Evolutionary conservation across 1,140 invertebrate genomes (phyloP), one percentile per base, ranked within the genome.

Genomic region (Sweltsa coloradensis): DNA sequence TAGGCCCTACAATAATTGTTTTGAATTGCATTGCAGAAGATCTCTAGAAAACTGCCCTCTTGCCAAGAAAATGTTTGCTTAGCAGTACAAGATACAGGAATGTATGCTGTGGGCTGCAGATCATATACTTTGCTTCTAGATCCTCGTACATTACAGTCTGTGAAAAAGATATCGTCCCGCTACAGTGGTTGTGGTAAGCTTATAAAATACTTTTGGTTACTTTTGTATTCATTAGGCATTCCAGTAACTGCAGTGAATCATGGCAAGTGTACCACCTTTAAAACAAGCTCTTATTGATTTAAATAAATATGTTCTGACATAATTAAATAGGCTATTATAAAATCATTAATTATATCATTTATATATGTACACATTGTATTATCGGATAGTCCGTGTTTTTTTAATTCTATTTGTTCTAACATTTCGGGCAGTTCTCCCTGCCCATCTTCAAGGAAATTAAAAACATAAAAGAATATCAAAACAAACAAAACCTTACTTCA

Each of bases 31-130:
- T n/a, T n/a, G n/a, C n/a, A 89, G 72, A 89, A 83, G 58, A 74
- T 87, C 56, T 89, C 86, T 3, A 70, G 84, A 52, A 91, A 90
- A 64, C 68, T 96, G 51, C 86, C 85, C 2, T 88, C 88, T 54
- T 82, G 80, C 52, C 82, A 89, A 63, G 93, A 97, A 65, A 91
- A 94, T 66, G 91, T 95, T 1, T 96, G 92, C 63, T 74, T 96
- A 55, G 82, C 89, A 27, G 81, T 83, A 26, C 82, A 90, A 61
- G 81, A 85, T 51, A 78, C 79, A 56, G 85, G 84, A n/a, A 46
- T 76, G 21, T 96, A 96, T 66, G 91, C 90, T 2, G 83, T 96
- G 36, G 93, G 93, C 18, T 94, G 90, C 58, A 83, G 89, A 50
- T 93, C 91, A 27, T 91, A 93, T 61, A 92, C 92, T 2, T 74